Percentiles rank a stretch among this genome's conserved stretches.
phyloP scores from a whole-genome alignment of 1,140 invertebrate species.

The Drepana arcuata region DNA sequence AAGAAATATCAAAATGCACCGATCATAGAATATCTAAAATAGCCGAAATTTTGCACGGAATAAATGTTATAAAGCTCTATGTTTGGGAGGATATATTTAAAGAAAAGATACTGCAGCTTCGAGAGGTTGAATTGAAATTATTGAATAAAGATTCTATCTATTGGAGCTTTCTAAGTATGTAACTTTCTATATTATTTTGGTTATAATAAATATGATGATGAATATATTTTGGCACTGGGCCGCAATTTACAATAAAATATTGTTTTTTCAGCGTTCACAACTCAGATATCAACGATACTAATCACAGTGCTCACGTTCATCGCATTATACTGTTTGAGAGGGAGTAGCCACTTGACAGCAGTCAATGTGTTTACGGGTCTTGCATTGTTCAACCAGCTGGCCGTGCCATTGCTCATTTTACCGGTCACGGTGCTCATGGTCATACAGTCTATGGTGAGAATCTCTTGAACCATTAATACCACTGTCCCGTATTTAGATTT shows the following conservation, averaged over 20 bases:
- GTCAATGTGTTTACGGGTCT: conserved; percentile 83
- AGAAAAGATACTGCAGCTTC: conserved; percentile 75
- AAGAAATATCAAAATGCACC: conserved; percentile 78
- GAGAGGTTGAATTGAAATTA: conserved; percentile 80
- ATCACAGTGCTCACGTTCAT: conserved; percentile 82
- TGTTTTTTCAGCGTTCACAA: conserved; percentile 77
- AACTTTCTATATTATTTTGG: background rate
- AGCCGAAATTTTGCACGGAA: conserved; percentile 86
- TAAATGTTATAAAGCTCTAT: conserved; percentile 86
- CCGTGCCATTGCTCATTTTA: conserved; percentile 84
- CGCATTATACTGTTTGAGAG: conserved; percentile 75
- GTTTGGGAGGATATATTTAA: conserved; percentile 86
- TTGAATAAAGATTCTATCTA: conserved; percentile 83
- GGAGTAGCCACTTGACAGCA: conserved; percentile 73
- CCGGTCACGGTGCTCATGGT: conserved; percentile 85
- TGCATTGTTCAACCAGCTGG: conserved; percentile 86
- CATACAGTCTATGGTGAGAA: conserved; percentile 80
- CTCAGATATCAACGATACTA: conserved; percentile 80
- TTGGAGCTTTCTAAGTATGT: conserved; percentile 82
- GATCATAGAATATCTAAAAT: conserved; percentile 84
- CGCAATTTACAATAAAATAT: conserved; percentile 13
- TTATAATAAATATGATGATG: background rate
- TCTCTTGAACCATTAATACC: background rate
- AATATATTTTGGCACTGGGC: too few species aligned
- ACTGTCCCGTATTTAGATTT: background rate